Evolutionary conservation across 23 tunicate genomes (phyloP).

Genomic region (Styela clava): DNA sequence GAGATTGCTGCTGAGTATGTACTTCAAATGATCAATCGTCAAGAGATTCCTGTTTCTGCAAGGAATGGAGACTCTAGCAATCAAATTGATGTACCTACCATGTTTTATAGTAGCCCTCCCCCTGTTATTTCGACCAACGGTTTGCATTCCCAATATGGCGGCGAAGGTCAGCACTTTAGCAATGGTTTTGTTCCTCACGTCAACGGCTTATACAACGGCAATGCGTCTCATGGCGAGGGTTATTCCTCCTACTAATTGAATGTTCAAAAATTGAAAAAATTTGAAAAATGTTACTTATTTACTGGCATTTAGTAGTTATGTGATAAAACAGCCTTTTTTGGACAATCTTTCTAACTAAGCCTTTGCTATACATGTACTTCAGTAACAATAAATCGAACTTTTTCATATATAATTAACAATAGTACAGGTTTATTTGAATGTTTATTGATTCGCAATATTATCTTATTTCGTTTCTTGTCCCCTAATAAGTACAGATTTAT

Average conservation of each 20-base stretch:
- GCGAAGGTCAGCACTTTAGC: not conserved
- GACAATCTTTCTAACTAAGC: too few relatives aligned
- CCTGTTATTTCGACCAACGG: not conserved
- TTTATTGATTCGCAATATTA: too few relatives aligned
- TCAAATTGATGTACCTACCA: not conserved
- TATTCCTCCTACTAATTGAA: not conserved
- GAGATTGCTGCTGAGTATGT: conserved; percentile 89
- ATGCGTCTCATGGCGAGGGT: not conserved
- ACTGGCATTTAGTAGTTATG: too few relatives aligned
- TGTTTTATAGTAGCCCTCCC: not conserved
- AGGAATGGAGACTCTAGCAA: not conserved
- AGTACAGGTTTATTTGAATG: too few relatives aligned
- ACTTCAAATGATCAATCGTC: conserved; percentile 1
- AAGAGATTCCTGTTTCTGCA: not conserved
- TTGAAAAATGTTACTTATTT: too few relatives aligned
- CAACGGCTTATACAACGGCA: not conserved
- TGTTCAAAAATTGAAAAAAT: too few relatives aligned
- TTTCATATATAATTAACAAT: too few relatives aligned
- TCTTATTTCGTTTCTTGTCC: too few relatives aligned
- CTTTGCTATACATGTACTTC: too few relatives aligned
- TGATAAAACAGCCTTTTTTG: too few relatives aligned
- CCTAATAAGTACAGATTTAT: too few relatives aligned
- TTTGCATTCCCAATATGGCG: not conserved
- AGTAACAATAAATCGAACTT: too few relatives aligned
- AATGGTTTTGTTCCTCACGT: not conserved